Percentiles rank a stretch among this genome's conserved stretches.
Evolutionary conservation across 2,113 vertebrate species (phyloP).

Genomic region (Eurypyga helias): DNA sequence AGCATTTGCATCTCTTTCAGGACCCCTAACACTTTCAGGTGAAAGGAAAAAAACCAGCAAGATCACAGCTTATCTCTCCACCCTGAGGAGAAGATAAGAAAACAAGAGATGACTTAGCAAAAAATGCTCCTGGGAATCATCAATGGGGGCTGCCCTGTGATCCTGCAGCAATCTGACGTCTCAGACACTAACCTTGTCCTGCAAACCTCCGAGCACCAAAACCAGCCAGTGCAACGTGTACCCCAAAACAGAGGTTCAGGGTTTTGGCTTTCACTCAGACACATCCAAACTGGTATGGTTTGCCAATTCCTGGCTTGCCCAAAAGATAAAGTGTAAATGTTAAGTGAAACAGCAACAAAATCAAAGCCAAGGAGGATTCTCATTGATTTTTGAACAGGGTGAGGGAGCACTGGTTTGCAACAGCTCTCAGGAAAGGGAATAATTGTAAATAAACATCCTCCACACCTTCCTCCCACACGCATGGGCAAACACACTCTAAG

Average conservation of each 20-base stretch:
- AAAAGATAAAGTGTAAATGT: constrained; percentile 33
- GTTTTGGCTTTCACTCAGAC: neutral
- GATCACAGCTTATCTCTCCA: neutral
- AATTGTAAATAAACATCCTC: constrained; percentile 50
- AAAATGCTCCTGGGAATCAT: neutral
- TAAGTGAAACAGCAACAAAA: constrained; percentile 31
- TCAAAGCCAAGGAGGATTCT: neutral
- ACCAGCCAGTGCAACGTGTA: neutral
- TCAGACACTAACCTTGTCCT: neutral
- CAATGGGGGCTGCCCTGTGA: neutral
- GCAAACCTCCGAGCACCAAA: neutral
- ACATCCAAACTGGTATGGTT: neutral
- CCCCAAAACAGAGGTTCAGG: neutral
- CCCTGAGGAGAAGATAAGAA: neutral
- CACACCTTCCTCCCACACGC: neutral
- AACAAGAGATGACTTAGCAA: neutral
- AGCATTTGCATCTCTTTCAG: neutral
- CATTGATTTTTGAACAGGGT: neutral
- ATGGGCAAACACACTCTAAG: neutral
- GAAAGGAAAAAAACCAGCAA: neutral
- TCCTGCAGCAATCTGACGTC: neutral
- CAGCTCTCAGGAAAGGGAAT: neutral
- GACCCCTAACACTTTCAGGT: neutral
- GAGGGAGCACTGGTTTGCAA: neutral
- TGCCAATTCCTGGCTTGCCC: neutral